Conservation (phyloP, 2,113 vertebrate species). For the Pogonocichla stellata region DNA sequence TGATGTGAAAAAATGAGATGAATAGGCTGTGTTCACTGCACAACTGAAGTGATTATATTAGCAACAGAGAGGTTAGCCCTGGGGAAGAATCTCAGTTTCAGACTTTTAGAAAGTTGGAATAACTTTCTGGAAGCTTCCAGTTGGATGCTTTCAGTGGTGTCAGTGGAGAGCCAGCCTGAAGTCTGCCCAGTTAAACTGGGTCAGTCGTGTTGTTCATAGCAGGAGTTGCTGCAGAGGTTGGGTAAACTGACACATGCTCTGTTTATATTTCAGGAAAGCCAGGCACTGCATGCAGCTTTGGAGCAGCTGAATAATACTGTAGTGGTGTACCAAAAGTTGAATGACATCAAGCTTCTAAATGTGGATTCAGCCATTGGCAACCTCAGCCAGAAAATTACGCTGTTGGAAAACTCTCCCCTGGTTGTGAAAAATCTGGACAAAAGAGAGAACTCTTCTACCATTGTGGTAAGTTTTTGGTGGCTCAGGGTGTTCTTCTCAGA, state of each 20-base stretch:
- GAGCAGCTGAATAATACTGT: conserved; percentile 72
- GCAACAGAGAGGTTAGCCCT: conserved; percentile 39
- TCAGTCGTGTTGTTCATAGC: neutral
- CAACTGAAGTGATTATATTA: neutral
- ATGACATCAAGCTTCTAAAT: conserved; percentile 70
- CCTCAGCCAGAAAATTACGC: conserved; percentile 65
- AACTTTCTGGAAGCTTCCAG: conserved; percentile 18
- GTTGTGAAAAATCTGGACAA: conserved; percentile 54
- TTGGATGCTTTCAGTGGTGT: neutral
- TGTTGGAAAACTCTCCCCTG: conserved; percentile 65
- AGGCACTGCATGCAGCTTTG: conserved; percentile 65
- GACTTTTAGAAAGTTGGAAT: conserved; percentile 3
- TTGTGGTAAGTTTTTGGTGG: conserved; percentile 42
- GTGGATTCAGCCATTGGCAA: conserved; percentile 70
- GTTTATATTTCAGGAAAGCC: conserved; percentile 73
- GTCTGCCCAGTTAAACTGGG: neutral
- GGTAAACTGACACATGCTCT: neutral
- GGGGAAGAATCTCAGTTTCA: conserved; percentile 27
- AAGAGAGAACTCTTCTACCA: conserved; percentile 47
- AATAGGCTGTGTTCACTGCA: conserved; percentile 58
- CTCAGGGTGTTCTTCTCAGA: neutral
- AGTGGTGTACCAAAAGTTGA: conserved; percentile 62
- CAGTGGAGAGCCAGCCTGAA: neutral
- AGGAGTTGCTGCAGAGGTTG: neutral
- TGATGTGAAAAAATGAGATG: conserved; percentile 60